Percentiles rank a stretch among this genome's conserved stretches.
These are phyloP conservation scores for Zoanthus gigantus DNA, from an alignment of 92 coral and sea anemone species.

Conservation along the genomic window DNA sequence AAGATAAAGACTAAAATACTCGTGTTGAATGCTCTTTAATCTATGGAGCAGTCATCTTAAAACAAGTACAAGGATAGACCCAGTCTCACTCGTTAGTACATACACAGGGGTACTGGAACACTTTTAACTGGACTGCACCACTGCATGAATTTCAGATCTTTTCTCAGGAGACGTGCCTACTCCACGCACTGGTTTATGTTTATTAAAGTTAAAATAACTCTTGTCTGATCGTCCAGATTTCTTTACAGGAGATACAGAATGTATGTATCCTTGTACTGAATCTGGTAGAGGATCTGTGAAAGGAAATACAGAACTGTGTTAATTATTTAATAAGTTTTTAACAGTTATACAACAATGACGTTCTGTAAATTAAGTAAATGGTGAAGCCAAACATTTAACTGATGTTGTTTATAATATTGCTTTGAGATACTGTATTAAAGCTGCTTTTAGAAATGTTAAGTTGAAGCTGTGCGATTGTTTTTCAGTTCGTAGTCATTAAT, in stretches of 20 bases:
- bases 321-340: too few species aligned
- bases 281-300: constrained; percentile 22
- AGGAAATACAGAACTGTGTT: too few species aligned
- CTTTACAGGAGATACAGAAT: constrained; percentile 39
- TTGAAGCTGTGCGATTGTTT: too few species aligned
- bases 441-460: too few species aligned
- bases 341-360: too few species aligned
- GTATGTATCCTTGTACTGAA: constrained; percentile 26
- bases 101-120: too few species aligned
- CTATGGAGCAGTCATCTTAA: background rate
- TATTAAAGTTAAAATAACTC: constrained; percentile 38
- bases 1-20: too few species aligned
- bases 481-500: too few species aligned
- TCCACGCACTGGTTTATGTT: constrained; percentile 33
- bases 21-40: background rate
- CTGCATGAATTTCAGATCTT: constrained; percentile 39
- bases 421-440: too few species aligned
- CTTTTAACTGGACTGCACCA: constrained; percentile 37
- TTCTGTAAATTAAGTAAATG: too few species aligned
- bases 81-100: background rate
- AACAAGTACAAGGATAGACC: background rate
- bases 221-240: constrained; percentile 36
- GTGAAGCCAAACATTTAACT: too few species aligned
- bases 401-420: too few species aligned
- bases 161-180: constrained; percentile 41